phyloP scores from a whole-genome alignment of 2,888 invertebrate genomes.

The Aphelenchoides bicaudatus region DNA sequence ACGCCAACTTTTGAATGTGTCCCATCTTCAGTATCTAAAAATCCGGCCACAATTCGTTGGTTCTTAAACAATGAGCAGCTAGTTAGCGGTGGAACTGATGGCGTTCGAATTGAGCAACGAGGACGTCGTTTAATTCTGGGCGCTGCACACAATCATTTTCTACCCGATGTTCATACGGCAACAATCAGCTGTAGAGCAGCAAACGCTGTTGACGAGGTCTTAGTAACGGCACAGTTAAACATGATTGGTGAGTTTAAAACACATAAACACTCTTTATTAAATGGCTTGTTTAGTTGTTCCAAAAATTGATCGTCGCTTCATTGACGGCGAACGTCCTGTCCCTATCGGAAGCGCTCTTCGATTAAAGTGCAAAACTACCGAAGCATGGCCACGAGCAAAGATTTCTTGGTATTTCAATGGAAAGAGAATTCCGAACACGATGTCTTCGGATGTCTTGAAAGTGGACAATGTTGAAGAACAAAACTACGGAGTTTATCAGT shows the following conservation, averaged over 20 bases:
- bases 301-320: neutral
- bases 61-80: neutral
- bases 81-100: neutral
- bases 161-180: neutral
- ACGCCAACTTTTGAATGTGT: neutral
- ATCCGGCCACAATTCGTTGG: neutral
- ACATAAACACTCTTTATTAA: neutral
- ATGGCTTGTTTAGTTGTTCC: neutral
- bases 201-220: neutral
- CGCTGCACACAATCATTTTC: no score
- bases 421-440: conserved; percentile 6
- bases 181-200: neutral
- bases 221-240: neutral
- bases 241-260: neutral
- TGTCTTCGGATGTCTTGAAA: conserved; percentile 19
- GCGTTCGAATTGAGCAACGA: neutral
- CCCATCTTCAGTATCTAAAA: neutral
- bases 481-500: conserved; percentile 80
- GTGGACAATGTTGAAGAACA: conserved; percentile 18
- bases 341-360: neutral
- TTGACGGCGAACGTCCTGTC: neutral
- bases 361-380: neutral
- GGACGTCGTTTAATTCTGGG: neutral
- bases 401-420: neutral
- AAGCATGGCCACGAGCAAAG: conserved; percentile 2